These are phyloP conservation scores for Drosophila nigrodunni DNA, from an alignment of 1,140 invertebrate genomes.

Conservation along the genomic window DNA sequence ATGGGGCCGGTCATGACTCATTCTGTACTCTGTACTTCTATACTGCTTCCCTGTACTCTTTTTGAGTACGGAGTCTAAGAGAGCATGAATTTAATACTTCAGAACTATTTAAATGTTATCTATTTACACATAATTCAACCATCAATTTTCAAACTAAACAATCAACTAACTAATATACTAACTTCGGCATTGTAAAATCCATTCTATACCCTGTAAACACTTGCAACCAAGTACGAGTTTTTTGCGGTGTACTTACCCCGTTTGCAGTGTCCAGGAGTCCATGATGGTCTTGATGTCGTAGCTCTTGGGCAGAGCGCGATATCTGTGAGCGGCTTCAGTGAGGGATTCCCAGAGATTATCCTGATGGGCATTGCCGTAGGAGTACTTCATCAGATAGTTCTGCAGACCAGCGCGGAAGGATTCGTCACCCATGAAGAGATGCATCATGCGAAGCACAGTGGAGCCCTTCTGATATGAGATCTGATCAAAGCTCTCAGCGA, in stretches of 20 bases:
- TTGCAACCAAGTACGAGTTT: too few relatives aligned
- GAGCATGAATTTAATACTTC: too few relatives aligned
- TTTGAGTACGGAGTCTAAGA: too few relatives aligned
- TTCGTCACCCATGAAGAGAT: constrained; percentile 91
- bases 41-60: too few relatives aligned
- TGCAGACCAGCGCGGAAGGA: constrained; percentile 89
- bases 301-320: constrained; percentile 85
- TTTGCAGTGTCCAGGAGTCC: constrained; percentile 93
- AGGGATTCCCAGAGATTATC: constrained; percentile 93
- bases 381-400: constrained; percentile 88
- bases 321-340: constrained; percentile 87
- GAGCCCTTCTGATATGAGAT: constrained; percentile 96
- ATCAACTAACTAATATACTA: too few relatives aligned
- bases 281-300: constrained; percentile 89
- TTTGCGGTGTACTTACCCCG: constrained; percentile 77
- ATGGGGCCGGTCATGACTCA: too few relatives aligned
- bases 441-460: constrained; percentile 94
- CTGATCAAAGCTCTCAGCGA: constrained; percentile 94
- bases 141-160: too few relatives aligned
- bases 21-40: too few relatives aligned
- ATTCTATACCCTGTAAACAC: too few relatives aligned
- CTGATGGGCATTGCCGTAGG: constrained; percentile 90
- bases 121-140: too few relatives aligned
- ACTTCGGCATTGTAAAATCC: too few relatives aligned
- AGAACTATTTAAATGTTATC: too few relatives aligned